Percentiles rank a stretch among this genome's conserved stretches.
Conservation (phyloP, 92 coral and sea anemone species). For the Montipora capitata region DNA sequence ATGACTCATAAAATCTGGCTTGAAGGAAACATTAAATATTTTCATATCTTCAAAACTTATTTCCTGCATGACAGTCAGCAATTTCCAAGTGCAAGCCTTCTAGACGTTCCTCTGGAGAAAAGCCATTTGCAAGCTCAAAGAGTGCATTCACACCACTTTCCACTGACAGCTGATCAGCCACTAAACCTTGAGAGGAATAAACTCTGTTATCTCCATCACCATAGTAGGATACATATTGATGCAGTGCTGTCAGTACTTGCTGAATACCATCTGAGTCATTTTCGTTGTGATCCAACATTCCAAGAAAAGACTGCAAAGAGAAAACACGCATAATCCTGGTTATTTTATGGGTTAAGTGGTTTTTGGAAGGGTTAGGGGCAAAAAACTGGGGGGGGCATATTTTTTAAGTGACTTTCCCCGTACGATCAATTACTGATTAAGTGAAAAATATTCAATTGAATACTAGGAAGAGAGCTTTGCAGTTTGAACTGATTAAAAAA, state of each 20-base stretch:
- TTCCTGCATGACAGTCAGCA: too few relatives aligned
- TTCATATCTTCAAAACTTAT: background rate
- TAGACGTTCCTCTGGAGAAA: slow-evolving; percentile 62
- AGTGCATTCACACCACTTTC: slow-evolving; percentile 79
- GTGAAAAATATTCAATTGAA: slow-evolving; percentile 25
- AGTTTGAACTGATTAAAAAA: slow-evolving; percentile 2
- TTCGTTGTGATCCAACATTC: slow-evolving; percentile 69
- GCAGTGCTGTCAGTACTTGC: slow-evolving; percentile 19
- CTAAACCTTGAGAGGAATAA: slow-evolving; percentile 70
- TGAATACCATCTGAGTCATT: slow-evolving; percentile 78
- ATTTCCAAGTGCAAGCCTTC: slow-evolving; percentile 32
- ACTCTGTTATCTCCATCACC: slow-evolving; percentile 65
- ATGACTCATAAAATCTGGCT: slow-evolving; percentile 47
- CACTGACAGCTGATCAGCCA: slow-evolving; percentile 80
- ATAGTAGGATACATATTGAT: slow-evolving; percentile 18
- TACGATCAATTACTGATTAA: slow-evolving; percentile 23
- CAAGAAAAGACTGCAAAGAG: slow-evolving; percentile 70
- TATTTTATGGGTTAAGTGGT: slow-evolving; percentile 11
- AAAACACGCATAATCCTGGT: background rate
- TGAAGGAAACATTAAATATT: slow-evolving; percentile 38
- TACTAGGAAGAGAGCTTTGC: slow-evolving; percentile 17
- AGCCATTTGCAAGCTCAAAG: slow-evolving; percentile 69
- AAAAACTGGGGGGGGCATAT: background rate
- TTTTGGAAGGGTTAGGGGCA: slow-evolving; percentile 18
- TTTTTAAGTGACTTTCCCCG: background rate